Conservation (phyloP, 2,888 invertebrate genomes). For the Teleiodes luculella region DNA sequence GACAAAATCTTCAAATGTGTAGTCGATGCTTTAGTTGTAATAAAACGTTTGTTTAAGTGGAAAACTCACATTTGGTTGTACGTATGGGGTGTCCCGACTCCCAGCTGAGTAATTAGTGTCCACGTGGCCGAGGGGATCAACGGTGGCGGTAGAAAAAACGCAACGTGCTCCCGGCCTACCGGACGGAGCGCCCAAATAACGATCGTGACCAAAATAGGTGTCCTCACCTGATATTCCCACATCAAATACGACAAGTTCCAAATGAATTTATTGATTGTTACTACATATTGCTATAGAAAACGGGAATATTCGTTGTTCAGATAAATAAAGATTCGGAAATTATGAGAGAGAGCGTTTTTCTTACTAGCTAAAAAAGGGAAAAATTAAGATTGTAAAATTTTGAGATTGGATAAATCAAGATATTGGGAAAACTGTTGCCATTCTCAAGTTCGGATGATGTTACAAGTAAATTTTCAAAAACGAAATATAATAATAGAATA, state of each 20-base stretch:
- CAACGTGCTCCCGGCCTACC: slow-evolving; percentile 27
- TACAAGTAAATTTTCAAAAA: too few relatives aligned
- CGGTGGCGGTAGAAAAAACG: slow-evolving; percentile 49
- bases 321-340: too few relatives aligned
- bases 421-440: too few relatives aligned
- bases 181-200: slow-evolving; percentile 1
- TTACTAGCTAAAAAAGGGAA: too few relatives aligned
- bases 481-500: too few relatives aligned
- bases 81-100: slow-evolving; percentile 47
- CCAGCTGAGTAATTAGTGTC: slow-evolving; percentile 76
- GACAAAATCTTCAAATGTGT: not conserved
- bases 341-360: too few relatives aligned
- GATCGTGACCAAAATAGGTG: slow-evolving; percentile 9
- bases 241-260: not conserved
- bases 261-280: too few relatives aligned
- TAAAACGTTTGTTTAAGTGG: slow-evolving; percentile 58
- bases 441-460: too few relatives aligned
- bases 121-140: slow-evolving; percentile 70
- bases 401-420: too few relatives aligned
- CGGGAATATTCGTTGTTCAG: too few relatives aligned
- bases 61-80: slow-evolving; percentile 56
- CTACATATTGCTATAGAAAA: too few relatives aligned
- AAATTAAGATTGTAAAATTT: too few relatives aligned
- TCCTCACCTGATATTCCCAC: not conserved
- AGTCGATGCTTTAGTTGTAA: slow-evolving; percentile 5